Evolutionary conservation across 1,140 invertebrate species (phyloP), one percentile per base, ranked within the genome.

Genomic region (Pseudomyrmex pallidus): DNA sequence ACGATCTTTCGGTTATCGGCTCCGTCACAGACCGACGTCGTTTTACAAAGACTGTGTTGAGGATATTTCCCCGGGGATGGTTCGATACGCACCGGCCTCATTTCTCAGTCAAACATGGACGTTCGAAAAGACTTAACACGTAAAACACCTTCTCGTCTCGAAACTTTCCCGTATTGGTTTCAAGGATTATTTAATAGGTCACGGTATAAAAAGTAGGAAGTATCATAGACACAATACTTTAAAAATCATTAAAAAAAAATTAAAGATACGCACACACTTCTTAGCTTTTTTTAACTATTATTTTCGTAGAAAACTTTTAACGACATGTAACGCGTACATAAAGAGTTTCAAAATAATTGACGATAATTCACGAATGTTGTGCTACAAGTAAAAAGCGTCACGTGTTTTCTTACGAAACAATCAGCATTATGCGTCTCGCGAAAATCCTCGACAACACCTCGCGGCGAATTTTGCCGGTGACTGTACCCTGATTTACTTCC

Each of bases 401-500:
- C 7, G 12, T 5, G 22, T 76, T 50, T 62, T 20, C 13, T n/a
- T 2, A 48, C 15, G 50, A 44, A 50, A 70, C 56, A 74, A 48
- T 67, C 73, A 15, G 7, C 15, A 5, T 54, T 50, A 63, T 87
- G 85, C 77, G 74, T 87, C 57, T 84, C 61, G 74, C 46, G 5
- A 20, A 70, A 86, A 88, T 89, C 86, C 80, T 35, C 20, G 67
- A 74, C 73, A 61, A 63, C 70, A 59, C 50, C 17, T 66, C 7
- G 50, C 66, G 57, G 63, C 1, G 74, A 90, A 74, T 93, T 91
- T 89, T 90, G 82, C 62, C 78, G 82, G 84, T 64, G 91, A 93
- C 91, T 93, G 88, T 92, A 93, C 91, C 80, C 85, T 92, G 91
- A 93, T 93, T 93, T 92, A 92, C 89, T 93, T 93, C 92, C 87